Percentiles rank a stretch among this genome's conserved stretches.
phyloP scores from a whole-genome alignment of 2,888 invertebrate genomes.

The Idaea biselata region DNA sequence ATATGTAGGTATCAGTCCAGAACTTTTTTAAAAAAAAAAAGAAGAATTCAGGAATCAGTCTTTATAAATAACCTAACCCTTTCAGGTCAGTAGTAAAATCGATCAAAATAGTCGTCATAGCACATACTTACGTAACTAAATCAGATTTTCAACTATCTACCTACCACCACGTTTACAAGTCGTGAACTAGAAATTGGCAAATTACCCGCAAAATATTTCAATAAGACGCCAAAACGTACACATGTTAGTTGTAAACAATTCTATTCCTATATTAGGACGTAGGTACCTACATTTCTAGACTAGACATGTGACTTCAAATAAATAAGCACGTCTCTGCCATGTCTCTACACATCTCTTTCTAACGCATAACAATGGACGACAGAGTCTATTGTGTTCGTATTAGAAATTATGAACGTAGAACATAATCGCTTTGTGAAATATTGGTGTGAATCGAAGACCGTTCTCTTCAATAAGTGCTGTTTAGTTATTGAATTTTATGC shows the following conservation, averaged over 20 bases:
- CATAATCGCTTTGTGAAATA: neutral
- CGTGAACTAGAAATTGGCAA: neutral
- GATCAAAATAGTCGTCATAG: neutral
- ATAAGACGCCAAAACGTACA: neutral
- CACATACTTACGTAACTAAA: neutral
- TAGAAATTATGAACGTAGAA: neutral
- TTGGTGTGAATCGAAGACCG: neutral
- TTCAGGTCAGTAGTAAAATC: neutral
- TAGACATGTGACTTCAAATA: neutral
- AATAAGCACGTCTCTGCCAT: neutral
- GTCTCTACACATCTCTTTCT: neutral
- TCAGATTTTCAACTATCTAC: neutral
- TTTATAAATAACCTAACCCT: too few relatives aligned
- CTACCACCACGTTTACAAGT: neutral
- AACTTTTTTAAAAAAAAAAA: too few relatives aligned
- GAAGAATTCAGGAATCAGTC: too few relatives aligned
- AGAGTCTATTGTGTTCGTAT: neutral
- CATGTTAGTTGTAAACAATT: constrained; percentile 1
- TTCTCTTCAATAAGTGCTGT: neutral
- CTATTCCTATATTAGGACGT: neutral
- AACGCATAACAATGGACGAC: neutral
- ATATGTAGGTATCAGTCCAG: too few relatives aligned
- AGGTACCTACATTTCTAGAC: neutral
- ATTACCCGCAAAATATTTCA: neutral
- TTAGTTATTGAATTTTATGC: neutral